Percentiles rank a stretch among this genome's conserved stretches.
Conservation (phyloP, 1,140 invertebrate genomes). For the Melipona quadrifasciata region DNA sequence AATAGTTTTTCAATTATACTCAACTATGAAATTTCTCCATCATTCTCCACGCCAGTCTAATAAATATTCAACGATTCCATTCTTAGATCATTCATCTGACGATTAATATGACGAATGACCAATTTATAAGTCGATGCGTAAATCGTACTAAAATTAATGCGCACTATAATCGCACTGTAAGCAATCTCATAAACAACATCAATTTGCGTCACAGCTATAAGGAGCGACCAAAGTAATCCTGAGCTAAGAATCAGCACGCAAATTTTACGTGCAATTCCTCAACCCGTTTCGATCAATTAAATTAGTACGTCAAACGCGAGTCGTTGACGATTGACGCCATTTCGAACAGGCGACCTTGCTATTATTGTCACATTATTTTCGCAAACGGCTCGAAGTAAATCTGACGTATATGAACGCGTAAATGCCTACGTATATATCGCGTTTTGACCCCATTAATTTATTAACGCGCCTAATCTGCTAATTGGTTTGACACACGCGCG, state of each 20-base stretch:
- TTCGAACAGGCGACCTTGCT: slow-evolving; percentile 19
- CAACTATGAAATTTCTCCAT: too few species aligned
- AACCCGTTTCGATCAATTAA: slow-evolving; percentile 1
- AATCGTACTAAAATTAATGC: too few species aligned
- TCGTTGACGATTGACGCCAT: neutral
- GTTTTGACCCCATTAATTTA: slow-evolving; percentile 3
- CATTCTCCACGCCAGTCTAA: too few species aligned
- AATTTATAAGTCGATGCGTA: too few species aligned
- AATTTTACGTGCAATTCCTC: neutral
- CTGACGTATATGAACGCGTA: slow-evolving; percentile 7
- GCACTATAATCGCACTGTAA: neutral
- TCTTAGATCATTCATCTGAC: too few species aligned
- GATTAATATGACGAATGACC: too few species aligned
- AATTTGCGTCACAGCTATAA: too few species aligned
- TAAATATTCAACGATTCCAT: too few species aligned
- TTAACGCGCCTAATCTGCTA: neutral
- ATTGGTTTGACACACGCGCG: neutral
- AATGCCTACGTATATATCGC: neutral
- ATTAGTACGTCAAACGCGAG: slow-evolving; percentile 25
- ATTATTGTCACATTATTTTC: slow-evolving; percentile 28
- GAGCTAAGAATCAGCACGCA: too few species aligned
- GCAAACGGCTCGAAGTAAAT: neutral
- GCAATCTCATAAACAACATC: neutral
- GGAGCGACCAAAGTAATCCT: neutral
- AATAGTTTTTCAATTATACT: too few species aligned